A percentile compares a stretch with the other conserved stretches of the same genome.
These are phyloP conservation scores for Tragelaphus imberbis DNA, from an alignment of 2,113 vertebrate genomes.

Conservation along the genomic window DNA sequence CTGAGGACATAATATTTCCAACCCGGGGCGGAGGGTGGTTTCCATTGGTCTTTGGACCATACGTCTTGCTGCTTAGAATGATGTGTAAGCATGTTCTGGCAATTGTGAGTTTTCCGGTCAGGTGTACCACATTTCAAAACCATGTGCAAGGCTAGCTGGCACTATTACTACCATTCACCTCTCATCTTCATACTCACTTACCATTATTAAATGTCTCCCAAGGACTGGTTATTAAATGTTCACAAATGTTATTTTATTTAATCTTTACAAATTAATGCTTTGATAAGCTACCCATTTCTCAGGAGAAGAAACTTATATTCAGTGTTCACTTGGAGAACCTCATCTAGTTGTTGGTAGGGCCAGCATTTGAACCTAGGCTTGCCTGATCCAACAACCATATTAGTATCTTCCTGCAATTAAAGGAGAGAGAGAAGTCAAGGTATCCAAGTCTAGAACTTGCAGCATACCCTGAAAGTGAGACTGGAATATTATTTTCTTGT, in stretches of 20 bases:
- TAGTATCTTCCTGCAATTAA: neutral
- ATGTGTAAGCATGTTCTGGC: neutral
- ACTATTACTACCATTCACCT: too few relatives aligned
- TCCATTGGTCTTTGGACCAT: neutral
- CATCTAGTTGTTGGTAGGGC: neutral
- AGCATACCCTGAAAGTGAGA: neutral
- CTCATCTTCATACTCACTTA: neutral
- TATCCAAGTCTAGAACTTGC: neutral
- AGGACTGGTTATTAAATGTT: neutral
- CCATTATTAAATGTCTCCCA: neutral
- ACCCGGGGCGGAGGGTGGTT: accelerated
- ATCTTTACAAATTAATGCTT: neutral
- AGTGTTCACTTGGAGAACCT: neutral
- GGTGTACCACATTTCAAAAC: neutral
- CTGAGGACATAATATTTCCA: neutral
- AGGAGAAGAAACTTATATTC: neutral
- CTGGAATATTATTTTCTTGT: neutral
- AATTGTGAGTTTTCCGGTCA: neutral
- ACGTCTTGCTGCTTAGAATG: neutral
- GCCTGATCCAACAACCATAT: neutral
- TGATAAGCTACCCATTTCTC: neutral
- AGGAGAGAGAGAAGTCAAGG: neutral
- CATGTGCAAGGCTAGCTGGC: neutral
- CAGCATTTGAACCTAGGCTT: neutral
- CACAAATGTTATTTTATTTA: neutral